Percentiles rank a stretch among this genome's conserved stretches.
phyloP scores from a whole-genome alignment of 1,140 invertebrate genomes.

The Drosophila micromelanica region DNA sequence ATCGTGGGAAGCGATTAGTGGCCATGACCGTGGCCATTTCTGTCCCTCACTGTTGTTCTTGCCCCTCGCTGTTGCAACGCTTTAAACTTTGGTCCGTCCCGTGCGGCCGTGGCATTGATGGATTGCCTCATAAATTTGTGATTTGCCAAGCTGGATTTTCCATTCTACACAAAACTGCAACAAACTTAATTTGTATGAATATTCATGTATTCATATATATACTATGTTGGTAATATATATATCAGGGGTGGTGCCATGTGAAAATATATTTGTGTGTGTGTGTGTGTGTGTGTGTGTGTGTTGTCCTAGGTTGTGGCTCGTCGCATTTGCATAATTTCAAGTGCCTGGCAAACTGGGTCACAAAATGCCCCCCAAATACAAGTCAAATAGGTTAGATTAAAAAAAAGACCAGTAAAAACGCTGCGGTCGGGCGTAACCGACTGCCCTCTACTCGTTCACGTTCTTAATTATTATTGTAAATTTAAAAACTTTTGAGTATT shows the following conservation, averaged over 20 bases:
- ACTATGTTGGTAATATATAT: background rate
- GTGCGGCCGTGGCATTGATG: constrained; percentile 66
- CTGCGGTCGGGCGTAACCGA: too few species aligned
- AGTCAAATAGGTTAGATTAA: too few species aligned
- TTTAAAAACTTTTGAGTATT: too few species aligned
- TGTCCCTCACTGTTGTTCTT: background rate
- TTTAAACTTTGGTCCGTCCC: constrained; percentile 15
- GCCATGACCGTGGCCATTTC: constrained; percentile 25
- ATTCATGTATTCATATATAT: constrained; percentile 30
- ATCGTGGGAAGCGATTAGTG: constrained; percentile 80
- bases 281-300: constrained; percentile 18
- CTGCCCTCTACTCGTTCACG: too few species aligned
- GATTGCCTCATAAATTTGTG: constrained; percentile 81
- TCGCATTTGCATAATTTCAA: constrained; percentile 38
- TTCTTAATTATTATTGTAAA: too few species aligned
- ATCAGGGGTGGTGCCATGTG: background rate
- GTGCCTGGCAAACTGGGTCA: background rate
- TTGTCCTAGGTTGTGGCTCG: constrained; percentile 36
- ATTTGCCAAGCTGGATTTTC: constrained; percentile 74
- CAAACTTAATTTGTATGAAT: constrained; percentile 64
- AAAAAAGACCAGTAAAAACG: too few species aligned
- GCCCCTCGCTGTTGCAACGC: constrained; percentile 11
- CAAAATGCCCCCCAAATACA: background rate
- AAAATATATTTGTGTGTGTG: background rate
- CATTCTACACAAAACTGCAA: constrained; percentile 48